Evolutionary conservation across 2,797 vertebrate genomes (phyloP), one percentile per base, ranked within the genome.

Genomic region (Pygocentrus nattereri): DNA sequence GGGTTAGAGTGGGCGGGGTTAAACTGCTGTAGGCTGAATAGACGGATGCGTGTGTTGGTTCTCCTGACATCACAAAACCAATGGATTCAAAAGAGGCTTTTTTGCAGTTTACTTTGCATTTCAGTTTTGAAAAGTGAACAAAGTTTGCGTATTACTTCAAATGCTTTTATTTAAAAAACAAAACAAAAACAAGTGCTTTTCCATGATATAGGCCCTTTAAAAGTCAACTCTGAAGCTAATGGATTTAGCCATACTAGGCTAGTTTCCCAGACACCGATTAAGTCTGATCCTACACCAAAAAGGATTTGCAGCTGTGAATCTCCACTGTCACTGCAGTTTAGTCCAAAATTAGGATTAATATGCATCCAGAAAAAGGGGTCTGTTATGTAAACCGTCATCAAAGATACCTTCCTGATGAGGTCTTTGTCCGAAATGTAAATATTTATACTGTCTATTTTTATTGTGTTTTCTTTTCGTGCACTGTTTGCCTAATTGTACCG

Each of bases 401-500:
- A 58, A 74, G 74, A 81, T 74, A 27, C 47, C 31, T 54, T 30
- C 49, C 25, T 19, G 16, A 30, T 76, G 58, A 80, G 50, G 34
- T 49, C 30, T 58, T 72, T 72, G 41, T 80, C 19, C 7, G 18
- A 41, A 62, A 70, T n/a, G 62, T 58, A 76, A 69, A 77, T 78
- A 64, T 83, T 78, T 77, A 78, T 69, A 21, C 44, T 18, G 7
- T 34, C 27, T 52, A 23, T 61, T 41, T 83, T 59, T 50, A 52
- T 31, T 76, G 49, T 62, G 18, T 23, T 5, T 62, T 67, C n/a
- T 31, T 31, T 69, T 8, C 7, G 10, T 61, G 44, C 4, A 23
- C 52, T 50, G 13, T 64, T 23, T 81, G 61, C 34, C 44, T 64
- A 78, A 80, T 64, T 79, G 73, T 73, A 73, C 78, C 38, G 65